A percentile compares a stretch with the other conserved stretches of the same genome.
Evolutionary conservation across 2,113 vertebrate species (phyloP).

Genomic region (Felis chaus): DNA sequence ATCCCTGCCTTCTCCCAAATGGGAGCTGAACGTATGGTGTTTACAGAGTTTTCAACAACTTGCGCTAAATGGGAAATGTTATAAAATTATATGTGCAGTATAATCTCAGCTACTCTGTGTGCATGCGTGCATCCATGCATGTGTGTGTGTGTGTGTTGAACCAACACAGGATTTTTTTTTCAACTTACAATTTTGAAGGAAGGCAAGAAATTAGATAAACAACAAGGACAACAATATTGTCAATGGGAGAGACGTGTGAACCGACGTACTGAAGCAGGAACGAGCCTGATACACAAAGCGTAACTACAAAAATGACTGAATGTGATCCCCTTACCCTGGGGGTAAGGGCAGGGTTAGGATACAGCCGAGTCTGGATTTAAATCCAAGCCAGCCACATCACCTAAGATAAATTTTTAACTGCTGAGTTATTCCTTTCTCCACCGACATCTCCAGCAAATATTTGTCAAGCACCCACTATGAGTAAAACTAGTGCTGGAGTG

Average conservation of each 20-base stretch:
- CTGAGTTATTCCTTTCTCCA: background rate
- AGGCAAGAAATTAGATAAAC: background rate
- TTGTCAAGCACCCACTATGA: background rate
- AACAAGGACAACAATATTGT: background rate
- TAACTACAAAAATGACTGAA: background rate
- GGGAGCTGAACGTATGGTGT: background rate
- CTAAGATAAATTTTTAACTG: background rate
- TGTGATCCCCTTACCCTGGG: fast-evolving
- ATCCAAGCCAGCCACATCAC: background rate
- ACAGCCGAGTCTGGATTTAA: background rate
- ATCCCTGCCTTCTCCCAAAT: fast-evolving
- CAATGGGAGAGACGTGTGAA: background rate
- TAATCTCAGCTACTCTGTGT: background rate
- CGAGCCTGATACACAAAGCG: background rate
- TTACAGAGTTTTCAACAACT: background rate
- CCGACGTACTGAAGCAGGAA: background rate
- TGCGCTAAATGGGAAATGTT: background rate
- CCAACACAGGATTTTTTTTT: background rate
- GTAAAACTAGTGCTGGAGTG: background rate
- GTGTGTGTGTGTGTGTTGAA: background rate
- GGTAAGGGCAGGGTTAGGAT: background rate
- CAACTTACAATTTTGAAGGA: background rate
- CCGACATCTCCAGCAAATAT: background rate
- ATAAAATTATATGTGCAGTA: background rate
- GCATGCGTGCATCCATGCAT: background rate